These are phyloP conservation scores for Acromyrmex echinatior DNA, from an alignment of 1,140 invertebrate species.

Conservation along the genomic window DNA sequence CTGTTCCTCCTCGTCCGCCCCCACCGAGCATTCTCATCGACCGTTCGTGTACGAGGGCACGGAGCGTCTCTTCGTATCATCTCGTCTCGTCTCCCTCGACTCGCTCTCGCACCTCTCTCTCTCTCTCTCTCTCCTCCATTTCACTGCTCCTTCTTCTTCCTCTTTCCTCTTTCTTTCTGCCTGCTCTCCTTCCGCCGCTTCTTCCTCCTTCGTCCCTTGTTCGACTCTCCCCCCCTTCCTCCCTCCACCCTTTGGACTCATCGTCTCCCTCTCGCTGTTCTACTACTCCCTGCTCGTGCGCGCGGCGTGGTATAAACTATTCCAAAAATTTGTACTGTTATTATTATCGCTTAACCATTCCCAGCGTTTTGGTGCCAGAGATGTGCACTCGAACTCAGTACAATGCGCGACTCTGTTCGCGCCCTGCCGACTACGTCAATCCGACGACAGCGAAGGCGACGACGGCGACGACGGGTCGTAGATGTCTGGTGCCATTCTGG, in stretches of 20 bases:
- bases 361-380: conserved; percentile 53
- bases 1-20: conserved; percentile 71
- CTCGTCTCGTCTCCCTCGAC: conserved; percentile 57
- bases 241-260: not conserved
- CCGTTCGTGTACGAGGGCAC: conserved; percentile 74
- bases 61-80: conserved; percentile 65
- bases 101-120: conserved; percentile 33
- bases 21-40: conserved; percentile 79
- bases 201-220: conserved; percentile 1
- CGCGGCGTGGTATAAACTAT: conserved; percentile 74
- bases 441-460: conserved; percentile 22
- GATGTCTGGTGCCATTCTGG: conserved; percentile 51
- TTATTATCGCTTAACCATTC: conserved; percentile 79
- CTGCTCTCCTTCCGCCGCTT: conserved; percentile 49
- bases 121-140: conserved; percentile 39
- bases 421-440: conserved; percentile 61
- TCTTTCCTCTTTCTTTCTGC: conserved; percentile 44
- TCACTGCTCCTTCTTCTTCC: conserved; percentile 46
- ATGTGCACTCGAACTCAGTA: conserved; percentile 58
- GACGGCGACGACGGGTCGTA: conserved; percentile 65
- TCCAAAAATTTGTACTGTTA: conserved; percentile 80
- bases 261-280: not conserved
- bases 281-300: not conserved
- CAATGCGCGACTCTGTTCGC: conserved; percentile 79
- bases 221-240: not conserved